Percentiles rank a stretch among this genome's conserved stretches.
phyloP scores from a whole-genome alignment of 2,113 vertebrate genomes.

The Monarcha castaneiventris region DNA sequence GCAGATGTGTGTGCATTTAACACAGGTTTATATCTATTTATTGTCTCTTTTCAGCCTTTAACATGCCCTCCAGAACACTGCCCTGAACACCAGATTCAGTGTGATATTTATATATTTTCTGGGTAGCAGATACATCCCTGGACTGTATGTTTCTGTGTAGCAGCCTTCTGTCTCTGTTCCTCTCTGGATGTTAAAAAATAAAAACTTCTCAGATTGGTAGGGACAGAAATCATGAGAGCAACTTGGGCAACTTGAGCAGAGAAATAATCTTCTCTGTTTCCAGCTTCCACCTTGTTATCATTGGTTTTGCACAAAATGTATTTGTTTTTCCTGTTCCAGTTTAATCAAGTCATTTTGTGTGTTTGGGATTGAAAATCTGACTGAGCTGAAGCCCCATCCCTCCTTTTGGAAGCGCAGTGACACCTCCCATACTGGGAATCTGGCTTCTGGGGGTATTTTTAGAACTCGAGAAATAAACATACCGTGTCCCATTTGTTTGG shows the following conservation, averaged over 20 bases:
- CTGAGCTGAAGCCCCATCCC: not conserved
- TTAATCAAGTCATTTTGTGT: not conserved
- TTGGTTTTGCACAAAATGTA: not conserved
- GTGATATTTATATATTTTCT: not conserved
- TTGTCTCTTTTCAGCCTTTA: not conserved
- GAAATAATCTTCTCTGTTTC: not conserved
- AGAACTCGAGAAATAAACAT: slow-evolving; percentile 8
- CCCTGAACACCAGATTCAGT: not conserved
- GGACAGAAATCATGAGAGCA: not conserved
- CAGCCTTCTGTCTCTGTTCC: not conserved
- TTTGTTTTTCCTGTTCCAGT: not conserved
- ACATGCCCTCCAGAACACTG: not conserved
- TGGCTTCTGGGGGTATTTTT: not conserved
- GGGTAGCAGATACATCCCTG: not conserved
- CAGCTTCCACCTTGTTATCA: not conserved
- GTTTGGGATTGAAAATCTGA: not conserved
- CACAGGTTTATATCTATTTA: not conserved
- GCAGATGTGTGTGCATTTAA: not conserved
- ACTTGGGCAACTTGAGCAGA: not conserved
- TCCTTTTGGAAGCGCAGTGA: not conserved
- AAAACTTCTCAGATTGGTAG: not conserved
- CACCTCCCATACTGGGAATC: not conserved
- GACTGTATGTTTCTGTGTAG: not conserved
- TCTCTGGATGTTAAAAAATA: not conserved
- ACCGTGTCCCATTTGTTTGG: slow-evolving; percentile 41